These are phyloP conservation scores for Leptodactylus fuscus DNA, from an alignment of 2,113 vertebrate species.

Conservation along the genomic window DNA sequence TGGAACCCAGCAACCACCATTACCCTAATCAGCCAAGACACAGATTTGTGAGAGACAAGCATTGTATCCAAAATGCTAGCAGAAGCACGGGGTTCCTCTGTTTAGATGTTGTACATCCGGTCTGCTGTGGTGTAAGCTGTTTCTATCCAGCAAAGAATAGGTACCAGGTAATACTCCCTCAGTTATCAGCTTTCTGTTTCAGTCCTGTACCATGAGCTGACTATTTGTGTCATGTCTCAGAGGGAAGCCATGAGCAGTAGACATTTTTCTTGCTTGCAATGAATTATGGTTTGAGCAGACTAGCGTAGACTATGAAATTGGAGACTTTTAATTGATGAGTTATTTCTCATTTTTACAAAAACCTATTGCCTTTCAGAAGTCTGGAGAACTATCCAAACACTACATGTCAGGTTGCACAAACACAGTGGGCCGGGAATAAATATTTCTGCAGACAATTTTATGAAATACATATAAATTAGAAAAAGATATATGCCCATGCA, in stretches of 20 bases:
- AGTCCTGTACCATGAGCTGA: neutral
- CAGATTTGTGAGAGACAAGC: no score
- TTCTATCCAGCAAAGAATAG: no score
- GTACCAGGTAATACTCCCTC: neutral
- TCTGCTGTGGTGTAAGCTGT: no score
- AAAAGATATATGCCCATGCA: neutral
- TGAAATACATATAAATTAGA: neutral
- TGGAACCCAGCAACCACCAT: no score
- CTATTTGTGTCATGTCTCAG: neutral
- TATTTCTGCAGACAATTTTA: neutral
- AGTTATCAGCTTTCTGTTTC: neutral
- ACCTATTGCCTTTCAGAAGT: neutral
- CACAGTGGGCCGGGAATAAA: neutral
- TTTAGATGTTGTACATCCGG: no score
- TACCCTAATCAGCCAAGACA: no score
- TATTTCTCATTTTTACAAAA: neutral
- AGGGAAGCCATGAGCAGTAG: neutral
- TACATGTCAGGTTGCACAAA: neutral
- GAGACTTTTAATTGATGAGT: neutral
- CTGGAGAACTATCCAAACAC: neutral
- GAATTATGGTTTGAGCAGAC: neutral
- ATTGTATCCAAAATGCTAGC: no score
- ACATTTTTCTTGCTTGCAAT: slow-evolving; percentile 9
- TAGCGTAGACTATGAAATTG: neutral
- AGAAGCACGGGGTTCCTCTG: no score